Evolutionary conservation across 2,888 invertebrate species (phyloP).

Genomic region (Melolontha melolontha): DNA sequence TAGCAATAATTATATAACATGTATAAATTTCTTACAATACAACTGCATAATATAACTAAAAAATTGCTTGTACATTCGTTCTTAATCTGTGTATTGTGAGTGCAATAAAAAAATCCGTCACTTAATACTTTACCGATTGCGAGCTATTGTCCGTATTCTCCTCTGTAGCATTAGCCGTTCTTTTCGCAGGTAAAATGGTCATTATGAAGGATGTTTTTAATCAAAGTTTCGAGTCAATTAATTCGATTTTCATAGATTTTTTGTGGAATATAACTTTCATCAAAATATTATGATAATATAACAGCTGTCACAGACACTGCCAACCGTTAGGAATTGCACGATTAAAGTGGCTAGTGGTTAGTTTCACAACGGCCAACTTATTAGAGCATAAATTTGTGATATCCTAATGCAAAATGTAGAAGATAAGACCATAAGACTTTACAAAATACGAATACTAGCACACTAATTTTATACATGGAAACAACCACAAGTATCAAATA

Average conservation of each 20-base stretch:
- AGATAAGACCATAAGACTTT: too few species aligned
- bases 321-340: constrained; percentile 9
- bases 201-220: constrained; percentile 49
- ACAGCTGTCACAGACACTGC: constrained; percentile 49
- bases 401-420: too few species aligned
- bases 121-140: constrained; percentile 59
- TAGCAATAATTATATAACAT: constrained; percentile 8
- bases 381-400: too few species aligned
- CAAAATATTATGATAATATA: constrained; percentile 52
- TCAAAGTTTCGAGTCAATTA: constrained; percentile 15
- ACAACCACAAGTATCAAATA: too few species aligned
- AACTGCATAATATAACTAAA: not conserved
- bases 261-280: constrained; percentile 38
- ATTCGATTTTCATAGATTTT: constrained; percentile 30
- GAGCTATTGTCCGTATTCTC: constrained; percentile 60
- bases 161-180: constrained; percentile 58
- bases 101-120: constrained; percentile 27
- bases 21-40: not conserved
- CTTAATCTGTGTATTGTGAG: constrained; percentile 8
- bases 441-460: too few species aligned
- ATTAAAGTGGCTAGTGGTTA: not conserved
- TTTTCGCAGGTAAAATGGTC: constrained; percentile 64
- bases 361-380: not conserved
- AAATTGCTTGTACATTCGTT: not conserved
- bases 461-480: too few species aligned